phyloP scores from a whole-genome alignment of 1,140 invertebrate genomes.

The Lepidurus arcticus region DNA sequence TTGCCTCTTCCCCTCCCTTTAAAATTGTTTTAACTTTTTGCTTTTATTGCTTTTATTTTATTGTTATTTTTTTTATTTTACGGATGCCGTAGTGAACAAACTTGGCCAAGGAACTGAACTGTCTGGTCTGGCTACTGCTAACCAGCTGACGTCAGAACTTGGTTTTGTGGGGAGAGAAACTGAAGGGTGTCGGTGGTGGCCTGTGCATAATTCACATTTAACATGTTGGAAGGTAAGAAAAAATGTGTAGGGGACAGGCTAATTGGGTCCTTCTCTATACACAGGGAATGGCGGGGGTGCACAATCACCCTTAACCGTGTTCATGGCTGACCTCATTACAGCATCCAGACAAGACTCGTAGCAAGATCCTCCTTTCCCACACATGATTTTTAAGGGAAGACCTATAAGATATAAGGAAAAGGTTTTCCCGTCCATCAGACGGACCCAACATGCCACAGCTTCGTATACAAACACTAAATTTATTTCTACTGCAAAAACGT shows the following conservation, averaged over 20 bases:
- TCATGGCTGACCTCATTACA: background rate
- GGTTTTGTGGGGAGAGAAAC: background rate
- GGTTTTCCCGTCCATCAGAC: too few relatives aligned
- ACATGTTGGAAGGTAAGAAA: background rate
- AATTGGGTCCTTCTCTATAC: background rate
- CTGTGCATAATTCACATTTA: background rate
- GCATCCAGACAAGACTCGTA: background rate
- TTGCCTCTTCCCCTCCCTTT: background rate
- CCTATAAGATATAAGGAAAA: too few relatives aligned
- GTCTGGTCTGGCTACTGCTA: background rate
- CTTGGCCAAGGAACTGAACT: background rate
- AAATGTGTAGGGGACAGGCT: background rate
- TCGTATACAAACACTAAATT: too few relatives aligned
- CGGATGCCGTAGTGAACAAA: background rate
- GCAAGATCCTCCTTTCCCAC: background rate
- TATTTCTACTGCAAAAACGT: too few relatives aligned
- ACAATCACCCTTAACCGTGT: background rate
- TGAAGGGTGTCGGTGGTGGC: background rate
- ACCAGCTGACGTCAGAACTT: conserved; percentile 7
- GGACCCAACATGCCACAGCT: too few relatives aligned
- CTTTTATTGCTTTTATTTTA: background rate
- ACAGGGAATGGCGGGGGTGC: too few relatives aligned
- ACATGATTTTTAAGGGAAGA: background rate
- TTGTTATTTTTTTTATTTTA: background rate
- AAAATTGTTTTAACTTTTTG: background rate